A percentile compares a stretch with the other conserved stretches of the same genome.
phyloP scores from a whole-genome alignment of 2,113 vertebrate species.

The Agapornis roseicollis region DNA sequence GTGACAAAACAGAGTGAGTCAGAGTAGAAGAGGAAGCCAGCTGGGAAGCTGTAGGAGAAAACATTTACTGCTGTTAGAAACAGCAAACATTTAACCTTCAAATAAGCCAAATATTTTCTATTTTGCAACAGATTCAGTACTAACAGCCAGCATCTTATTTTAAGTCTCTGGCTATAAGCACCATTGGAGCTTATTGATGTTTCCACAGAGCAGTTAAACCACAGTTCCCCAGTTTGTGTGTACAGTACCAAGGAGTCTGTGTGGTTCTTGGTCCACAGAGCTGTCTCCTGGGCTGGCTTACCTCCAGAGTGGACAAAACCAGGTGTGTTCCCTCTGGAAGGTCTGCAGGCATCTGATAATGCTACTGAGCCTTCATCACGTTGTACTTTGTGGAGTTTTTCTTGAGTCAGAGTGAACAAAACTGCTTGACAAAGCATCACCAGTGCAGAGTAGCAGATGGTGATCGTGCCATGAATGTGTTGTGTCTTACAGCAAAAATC shows the following conservation, averaged over 20 bases:
- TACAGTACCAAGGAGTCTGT: background rate
- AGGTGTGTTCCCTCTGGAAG: background rate
- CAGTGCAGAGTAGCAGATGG: background rate
- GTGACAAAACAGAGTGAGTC: constrained; percentile 32
- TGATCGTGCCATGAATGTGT: fast-evolving
- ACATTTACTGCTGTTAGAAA: background rate
- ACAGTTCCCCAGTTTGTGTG: background rate
- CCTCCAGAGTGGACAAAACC: background rate
- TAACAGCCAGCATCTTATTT: background rate
- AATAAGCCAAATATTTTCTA: background rate
- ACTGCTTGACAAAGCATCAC: background rate
- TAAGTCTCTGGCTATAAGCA: background rate
- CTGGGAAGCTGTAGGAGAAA: background rate
- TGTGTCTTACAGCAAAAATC: background rate
- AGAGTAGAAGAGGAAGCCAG: background rate
- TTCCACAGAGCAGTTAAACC: background rate
- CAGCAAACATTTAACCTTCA: background rate
- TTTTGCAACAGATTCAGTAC: background rate
- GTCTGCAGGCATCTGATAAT: background rate
- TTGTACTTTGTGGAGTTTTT: background rate
- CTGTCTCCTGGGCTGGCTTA: background rate
- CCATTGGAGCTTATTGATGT: background rate
- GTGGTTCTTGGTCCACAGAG: background rate
- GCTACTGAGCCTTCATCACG: background rate
- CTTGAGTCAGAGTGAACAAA: background rate